These are phyloP conservation scores for Hypotaenidia okinawae DNA, from an alignment of 2,797 vertebrate genomes.

Conservation along the genomic window DNA sequence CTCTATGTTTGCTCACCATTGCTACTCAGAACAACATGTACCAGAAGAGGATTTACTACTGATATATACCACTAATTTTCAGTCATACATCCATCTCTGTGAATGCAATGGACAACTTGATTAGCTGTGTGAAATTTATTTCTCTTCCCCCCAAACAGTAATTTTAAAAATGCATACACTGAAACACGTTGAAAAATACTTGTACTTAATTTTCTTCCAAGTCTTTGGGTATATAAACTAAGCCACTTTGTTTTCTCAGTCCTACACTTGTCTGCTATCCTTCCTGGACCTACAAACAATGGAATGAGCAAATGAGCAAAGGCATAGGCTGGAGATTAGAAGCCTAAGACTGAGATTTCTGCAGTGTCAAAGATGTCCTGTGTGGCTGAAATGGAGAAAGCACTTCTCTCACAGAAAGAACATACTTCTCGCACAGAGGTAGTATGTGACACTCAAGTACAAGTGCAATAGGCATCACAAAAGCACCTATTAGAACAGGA, in stretches of 20 bases:
- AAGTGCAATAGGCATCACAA: neutral
- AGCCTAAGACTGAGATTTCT: neutral
- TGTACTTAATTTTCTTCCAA: neutral
- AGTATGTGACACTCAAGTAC: fast-evolving
- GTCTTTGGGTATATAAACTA: neutral
- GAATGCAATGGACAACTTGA: neutral
- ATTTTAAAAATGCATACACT: neutral
- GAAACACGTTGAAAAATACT: neutral
- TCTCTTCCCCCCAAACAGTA: neutral
- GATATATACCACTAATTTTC: neutral
- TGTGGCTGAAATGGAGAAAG: neutral
- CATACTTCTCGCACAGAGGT: neutral
- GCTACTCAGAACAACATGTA: neutral
- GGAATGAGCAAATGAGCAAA: neutral
- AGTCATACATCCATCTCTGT: neutral
- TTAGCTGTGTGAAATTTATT: neutral
- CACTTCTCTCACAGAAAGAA: neutral
- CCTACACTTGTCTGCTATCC: neutral
- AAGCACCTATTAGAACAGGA: neutral
- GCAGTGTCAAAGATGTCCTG: neutral
- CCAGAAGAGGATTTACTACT: neutral
- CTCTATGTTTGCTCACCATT: neutral
- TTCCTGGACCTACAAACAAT: neutral
- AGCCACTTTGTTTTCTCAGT: neutral
- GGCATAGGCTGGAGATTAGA: neutral